Base-by-base conservation (phyloP, 2,797 vertebrate genomes). In the Miichthys miiuy region DNA sequence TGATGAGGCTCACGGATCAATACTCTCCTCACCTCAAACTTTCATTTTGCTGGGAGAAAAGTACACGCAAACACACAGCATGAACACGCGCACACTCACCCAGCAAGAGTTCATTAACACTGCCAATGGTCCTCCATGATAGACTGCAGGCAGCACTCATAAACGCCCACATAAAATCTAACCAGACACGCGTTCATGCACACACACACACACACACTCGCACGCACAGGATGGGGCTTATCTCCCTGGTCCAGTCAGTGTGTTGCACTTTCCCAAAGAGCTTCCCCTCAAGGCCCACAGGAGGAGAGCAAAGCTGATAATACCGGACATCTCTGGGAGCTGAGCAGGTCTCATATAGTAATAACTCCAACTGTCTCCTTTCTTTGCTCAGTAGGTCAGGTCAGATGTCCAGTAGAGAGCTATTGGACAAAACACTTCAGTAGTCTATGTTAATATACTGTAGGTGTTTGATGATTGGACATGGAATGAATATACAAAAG, bases 1-100 rank as follows among this genome's bases (percentile, higher is more conserved):
- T 90, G 90, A 94, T 92, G 90, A 92, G 89, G 80, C 82, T 80
- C 78, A 83, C 56, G 57, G 90, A 94, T 95, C 92, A 86, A 94
- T 95, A 93, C 75, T 52, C 78, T 60, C 44, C 87, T 92, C 88
- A 87, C 84, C 82, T 85, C 87, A 81, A 88, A 92, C 86, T 81
- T 88, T 87, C 75, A 82, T 89, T 89, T 90, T 84, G 77, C 79
- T 30, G 50, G 46, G 46, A 73, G 72, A 75, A 84, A 84, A 68
- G 68, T 51, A 42, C 75, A 77, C 83, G 75, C 83, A 75, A 65
- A 76, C 71, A n/a, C 47, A 14, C 44, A 14, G 58, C 41, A 1
- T 16, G 18, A 14, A 63, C 38, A 2, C 63, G 5, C 75, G 72
- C 65, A 65, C 72, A 66, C 72, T 71, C 68, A 30, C 58, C 70